These are phyloP conservation scores for Hirtodrosophila confusa DNA, from an alignment of 2,888 invertebrate species.

Conservation along the genomic window DNA sequence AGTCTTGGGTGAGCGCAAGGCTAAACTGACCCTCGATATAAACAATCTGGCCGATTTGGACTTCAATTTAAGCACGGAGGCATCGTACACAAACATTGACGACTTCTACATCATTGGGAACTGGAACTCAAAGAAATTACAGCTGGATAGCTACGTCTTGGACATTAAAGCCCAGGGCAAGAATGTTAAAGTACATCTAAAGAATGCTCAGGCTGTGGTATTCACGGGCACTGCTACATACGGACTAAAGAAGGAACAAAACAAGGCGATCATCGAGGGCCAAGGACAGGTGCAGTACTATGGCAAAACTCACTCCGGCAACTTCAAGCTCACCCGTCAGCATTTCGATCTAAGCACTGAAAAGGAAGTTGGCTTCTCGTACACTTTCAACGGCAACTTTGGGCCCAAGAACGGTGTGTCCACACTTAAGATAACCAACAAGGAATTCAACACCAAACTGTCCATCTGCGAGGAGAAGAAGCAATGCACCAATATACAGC, in stretches of 20 bases:
- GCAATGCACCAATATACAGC: conserved; percentile 90
- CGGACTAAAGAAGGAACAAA: conserved; percentile 89
- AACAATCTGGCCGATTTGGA: conserved; percentile 86
- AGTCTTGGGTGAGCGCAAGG: conserved; percentile 86
- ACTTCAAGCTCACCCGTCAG: conserved; percentile 90
- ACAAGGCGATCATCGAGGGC: conserved; percentile 90
- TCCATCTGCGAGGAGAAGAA: conserved; percentile 92
- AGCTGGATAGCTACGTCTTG: conserved; percentile 87
- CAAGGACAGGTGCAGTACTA: conserved; percentile 89
- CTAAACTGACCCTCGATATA: conserved; percentile 86
- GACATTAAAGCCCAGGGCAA: conserved; percentile 88
- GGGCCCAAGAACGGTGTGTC: conserved; percentile 89
- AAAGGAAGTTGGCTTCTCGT: conserved; percentile 88
- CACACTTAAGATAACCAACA: conserved; percentile 89
- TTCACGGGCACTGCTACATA: conserved; percentile 90
- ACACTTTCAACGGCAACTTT: conserved; percentile 88
- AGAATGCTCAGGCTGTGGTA: conserved; percentile 87
- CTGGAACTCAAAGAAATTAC: conserved; percentile 87
- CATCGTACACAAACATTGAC: conserved; percentile 87
- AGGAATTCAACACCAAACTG: conserved; percentile 89
- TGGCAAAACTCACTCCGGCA: conserved; percentile 88
- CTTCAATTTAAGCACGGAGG: conserved; percentile 86
- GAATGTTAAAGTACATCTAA: conserved; percentile 87
- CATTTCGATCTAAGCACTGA: conserved; percentile 86
- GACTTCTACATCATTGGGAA: conserved; percentile 87